Conservation (phyloP, 37 sponge, comb jelly and placozoan species). For the Aplysina aerophoba region DNA sequence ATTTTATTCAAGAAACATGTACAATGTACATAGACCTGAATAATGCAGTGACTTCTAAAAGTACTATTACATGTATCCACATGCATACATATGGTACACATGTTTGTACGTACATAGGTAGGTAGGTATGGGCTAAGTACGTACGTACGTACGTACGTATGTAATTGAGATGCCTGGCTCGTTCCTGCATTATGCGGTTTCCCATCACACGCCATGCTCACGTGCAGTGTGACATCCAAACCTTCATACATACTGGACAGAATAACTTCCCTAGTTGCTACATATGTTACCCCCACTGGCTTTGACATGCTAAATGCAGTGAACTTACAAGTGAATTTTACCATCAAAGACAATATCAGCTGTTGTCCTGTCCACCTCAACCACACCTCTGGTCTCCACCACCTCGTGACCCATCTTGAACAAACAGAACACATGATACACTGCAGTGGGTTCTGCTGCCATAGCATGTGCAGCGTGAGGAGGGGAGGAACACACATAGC, state of each 20-base stretch:
- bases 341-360: conserved; percentile 79
- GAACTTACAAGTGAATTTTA: conserved; percentile 77
- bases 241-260: neutral
- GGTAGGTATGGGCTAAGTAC: no score
- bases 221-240: neutral
- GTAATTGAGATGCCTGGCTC: no score
- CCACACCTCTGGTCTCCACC: conserved; percentile 76
- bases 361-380: conserved; percentile 65
- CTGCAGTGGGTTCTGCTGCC: conserved; percentile 49
- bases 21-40: no score
- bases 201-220: no score
- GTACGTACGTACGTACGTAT: neutral
- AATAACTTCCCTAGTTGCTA: no score
- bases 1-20: no score
- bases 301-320: neutral
- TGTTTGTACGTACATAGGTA: no score
- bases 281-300: no score
- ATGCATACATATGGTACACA: no score
- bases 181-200: no score
- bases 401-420: conserved; percentile 88
- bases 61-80: no score
- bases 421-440: conserved; percentile 86
- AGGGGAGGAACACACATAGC: neutral
- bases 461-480: neutral
- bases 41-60: no score